phyloP scores from a whole-genome alignment of 2,797 vertebrate species.

The Neosilurus mollespiculum region DNA sequence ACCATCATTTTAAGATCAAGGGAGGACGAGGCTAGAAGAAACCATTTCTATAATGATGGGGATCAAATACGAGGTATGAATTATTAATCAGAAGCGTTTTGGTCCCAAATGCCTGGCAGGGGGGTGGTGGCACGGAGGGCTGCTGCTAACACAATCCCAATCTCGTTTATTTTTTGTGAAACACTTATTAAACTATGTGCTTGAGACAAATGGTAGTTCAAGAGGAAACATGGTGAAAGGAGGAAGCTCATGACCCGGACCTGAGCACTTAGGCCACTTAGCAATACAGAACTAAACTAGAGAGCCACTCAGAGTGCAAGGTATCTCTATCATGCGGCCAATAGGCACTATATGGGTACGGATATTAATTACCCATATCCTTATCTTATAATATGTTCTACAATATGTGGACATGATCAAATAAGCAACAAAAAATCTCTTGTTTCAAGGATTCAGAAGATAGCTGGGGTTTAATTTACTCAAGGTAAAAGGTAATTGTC shows the following conservation, averaged over 20 bases:
- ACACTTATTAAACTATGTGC: slow-evolving; percentile 73
- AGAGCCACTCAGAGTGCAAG: no score
- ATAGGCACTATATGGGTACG: no score
- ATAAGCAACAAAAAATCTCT: no score
- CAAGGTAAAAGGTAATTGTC: no score
- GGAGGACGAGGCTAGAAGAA: slow-evolving; percentile 64
- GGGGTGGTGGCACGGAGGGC: slow-evolving; percentile 49
- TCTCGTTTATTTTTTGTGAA: slow-evolving; percentile 74
- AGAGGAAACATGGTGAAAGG: slow-evolving; percentile 62
- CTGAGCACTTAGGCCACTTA: slow-evolving; percentile 53
- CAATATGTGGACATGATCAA: no score
- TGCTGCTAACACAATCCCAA: slow-evolving; percentile 68
- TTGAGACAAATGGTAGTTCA: slow-evolving; percentile 68
- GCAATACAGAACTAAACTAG: slow-evolving; percentile 50
- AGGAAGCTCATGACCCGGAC: slow-evolving; percentile 57
- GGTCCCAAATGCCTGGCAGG: slow-evolving; percentile 63
- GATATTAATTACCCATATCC: no score
- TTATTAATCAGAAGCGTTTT: slow-evolving; percentile 74
- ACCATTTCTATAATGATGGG: slow-evolving; percentile 69
- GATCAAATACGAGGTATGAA: slow-evolving; percentile 76
- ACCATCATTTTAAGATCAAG: slow-evolving; percentile 62
- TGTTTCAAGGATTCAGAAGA: no score
- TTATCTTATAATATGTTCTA: no score
- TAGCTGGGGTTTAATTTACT: no score
- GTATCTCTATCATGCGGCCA: no score